phyloP scores from a whole-genome alignment of 1,140 invertebrate genomes.

The Trichonephila clavipes region DNA sequence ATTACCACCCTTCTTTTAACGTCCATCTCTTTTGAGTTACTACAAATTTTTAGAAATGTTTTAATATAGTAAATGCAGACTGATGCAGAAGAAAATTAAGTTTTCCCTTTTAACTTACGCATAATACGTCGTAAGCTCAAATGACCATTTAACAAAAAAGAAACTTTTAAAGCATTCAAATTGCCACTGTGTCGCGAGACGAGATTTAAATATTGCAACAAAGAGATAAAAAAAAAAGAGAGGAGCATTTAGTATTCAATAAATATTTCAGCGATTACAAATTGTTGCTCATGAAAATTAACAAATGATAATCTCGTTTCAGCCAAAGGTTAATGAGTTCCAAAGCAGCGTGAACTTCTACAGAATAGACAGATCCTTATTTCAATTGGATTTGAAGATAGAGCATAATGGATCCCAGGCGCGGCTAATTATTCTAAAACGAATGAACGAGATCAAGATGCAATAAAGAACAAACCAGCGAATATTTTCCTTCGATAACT shows the following conservation, averaged over 20 bases:
- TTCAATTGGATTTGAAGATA: neutral
- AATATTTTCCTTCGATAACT: neutral
- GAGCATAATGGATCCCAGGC: slow-evolving; percentile 31
- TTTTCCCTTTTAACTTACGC: neutral
- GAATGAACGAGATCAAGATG: slow-evolving; percentile 45
- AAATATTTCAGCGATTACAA: neutral
- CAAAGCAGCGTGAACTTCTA: neutral
- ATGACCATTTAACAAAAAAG: neutral
- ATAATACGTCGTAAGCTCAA: neutral
- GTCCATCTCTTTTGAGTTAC: no score
- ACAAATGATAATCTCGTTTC: neutral
- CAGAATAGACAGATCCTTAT: neutral
- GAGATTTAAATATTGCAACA: neutral
- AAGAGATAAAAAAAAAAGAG: neutral
- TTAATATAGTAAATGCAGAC: no score
- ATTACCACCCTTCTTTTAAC: no score
- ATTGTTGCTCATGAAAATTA: neutral
- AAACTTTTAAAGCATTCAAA: neutral
- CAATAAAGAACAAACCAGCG: slow-evolving; percentile 18
- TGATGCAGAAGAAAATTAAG: no score
- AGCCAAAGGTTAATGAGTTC: slow-evolving; percentile 21
- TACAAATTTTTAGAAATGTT: no score
- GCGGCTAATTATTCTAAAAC: slow-evolving; percentile 27
- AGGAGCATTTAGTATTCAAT: neutral
- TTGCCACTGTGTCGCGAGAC: neutral